phyloP scores from a whole-genome alignment of 2,797 vertebrate species.

The Chrysocyon brachyurus region DNA sequence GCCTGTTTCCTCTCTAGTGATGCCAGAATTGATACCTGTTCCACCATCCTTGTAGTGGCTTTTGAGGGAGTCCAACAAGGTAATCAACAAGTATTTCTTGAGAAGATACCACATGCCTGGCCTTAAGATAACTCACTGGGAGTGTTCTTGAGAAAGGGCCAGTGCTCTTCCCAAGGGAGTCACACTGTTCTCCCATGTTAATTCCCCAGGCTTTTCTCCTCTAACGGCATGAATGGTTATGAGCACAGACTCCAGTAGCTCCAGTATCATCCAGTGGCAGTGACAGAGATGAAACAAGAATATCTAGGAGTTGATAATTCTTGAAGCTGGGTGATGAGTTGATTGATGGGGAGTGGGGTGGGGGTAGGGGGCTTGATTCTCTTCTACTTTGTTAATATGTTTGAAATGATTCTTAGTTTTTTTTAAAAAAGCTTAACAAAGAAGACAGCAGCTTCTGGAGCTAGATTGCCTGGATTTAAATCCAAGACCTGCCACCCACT shows the following conservation, averaged over 20 bases:
- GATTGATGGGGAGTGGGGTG: no score
- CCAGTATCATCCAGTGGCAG: background rate
- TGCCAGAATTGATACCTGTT: background rate
- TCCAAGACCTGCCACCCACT: background rate
- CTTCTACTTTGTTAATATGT: background rate
- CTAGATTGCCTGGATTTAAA: background rate
- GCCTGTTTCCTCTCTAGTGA: background rate
- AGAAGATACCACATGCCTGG: background rate
- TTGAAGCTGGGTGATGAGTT: background rate
- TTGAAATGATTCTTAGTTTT: background rate
- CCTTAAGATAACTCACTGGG: no score
- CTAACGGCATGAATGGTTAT: background rate
- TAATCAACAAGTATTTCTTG: background rate
- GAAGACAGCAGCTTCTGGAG: background rate
- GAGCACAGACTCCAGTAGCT: background rate
- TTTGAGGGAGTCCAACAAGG: background rate
- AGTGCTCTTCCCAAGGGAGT: background rate
- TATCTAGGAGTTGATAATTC: background rate
- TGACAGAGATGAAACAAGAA: background rate
- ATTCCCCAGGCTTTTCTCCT: background rate
- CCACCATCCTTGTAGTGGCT: background rate
- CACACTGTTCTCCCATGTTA: accelerated
- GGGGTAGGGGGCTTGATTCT: background rate
- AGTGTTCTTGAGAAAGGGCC: background rate
- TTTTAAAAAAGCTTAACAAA: background rate